These are phyloP conservation scores for Nymphalis c-album DNA, from an alignment of 2,888 invertebrate genomes.

Conservation along the genomic window DNA sequence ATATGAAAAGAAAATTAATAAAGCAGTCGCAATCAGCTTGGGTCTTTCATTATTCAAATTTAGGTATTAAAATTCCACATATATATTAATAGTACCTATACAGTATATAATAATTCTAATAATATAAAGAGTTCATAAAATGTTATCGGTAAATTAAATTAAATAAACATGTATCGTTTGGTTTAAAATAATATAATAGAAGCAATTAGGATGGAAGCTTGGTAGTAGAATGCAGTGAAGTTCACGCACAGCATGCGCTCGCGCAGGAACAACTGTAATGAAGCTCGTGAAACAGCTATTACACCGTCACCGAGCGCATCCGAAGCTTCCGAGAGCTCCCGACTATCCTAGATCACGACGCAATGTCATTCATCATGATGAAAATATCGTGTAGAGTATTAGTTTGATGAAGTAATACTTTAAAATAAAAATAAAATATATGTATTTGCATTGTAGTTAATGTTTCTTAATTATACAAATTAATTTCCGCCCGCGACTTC, in stretches of 20 bases:
- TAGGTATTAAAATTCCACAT: too few relatives aligned
- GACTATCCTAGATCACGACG: slow-evolving; percentile 44
- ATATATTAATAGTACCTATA: too few relatives aligned
- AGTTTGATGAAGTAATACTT: background rate
- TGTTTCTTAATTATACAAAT: too few relatives aligned
- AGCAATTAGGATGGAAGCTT: slow-evolving; percentile 29
- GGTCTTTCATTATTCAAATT: too few relatives aligned
- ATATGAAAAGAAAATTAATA: too few relatives aligned
- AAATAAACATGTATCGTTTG: background rate
- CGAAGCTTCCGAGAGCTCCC: slow-evolving; percentile 57
- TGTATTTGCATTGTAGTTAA: too few relatives aligned
- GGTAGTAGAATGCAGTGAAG: slow-evolving; percentile 29
- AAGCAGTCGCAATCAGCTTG: too few relatives aligned
- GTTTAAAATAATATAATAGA: slow-evolving; percentile 19
- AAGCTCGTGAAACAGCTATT: slow-evolving; percentile 64
- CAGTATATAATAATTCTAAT: too few relatives aligned
- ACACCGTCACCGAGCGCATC: slow-evolving; percentile 55
- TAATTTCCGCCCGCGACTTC: too few relatives aligned
- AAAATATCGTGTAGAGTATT: slow-evolving; percentile 39
- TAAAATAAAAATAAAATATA: too few relatives aligned
- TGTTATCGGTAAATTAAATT: background rate
- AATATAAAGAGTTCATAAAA: too few relatives aligned
- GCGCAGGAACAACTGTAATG: slow-evolving; percentile 51
- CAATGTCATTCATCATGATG: slow-evolving; percentile 37
- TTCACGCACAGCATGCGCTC: slow-evolving; percentile 30